phyloP scores from a whole-genome alignment of 2,888 invertebrate genomes.

The Pseudococcus viburni region DNA sequence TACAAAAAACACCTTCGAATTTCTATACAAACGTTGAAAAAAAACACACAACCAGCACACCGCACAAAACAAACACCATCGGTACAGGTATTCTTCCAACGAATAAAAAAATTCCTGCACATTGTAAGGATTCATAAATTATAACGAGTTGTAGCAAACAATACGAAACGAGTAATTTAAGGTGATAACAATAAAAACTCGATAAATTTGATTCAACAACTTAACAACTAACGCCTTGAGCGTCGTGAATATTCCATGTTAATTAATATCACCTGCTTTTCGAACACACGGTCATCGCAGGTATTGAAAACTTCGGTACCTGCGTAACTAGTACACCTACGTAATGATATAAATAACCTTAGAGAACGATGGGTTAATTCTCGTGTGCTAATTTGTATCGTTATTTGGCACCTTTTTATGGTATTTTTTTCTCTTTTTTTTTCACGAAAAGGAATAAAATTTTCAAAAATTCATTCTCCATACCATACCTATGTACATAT shows the following conservation, averaged over 20 bases:
- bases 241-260: constrained; percentile 27
- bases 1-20: not conserved
- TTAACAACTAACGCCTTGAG: constrained; percentile 44
- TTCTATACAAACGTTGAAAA: not conserved
- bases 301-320: not conserved
- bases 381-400: not conserved
- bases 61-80: not conserved
- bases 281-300: not conserved
- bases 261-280: constrained; percentile 43
- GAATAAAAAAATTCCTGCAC: not conserved
- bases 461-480: no score
- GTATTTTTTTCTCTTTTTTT: no score
- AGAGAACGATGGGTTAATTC: not conserved
- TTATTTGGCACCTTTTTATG: not conserved
- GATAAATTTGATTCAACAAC: constrained; percentile 43
- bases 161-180: constrained; percentile 49
- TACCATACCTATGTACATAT: no score
- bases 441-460: no score
- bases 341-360: not conserved
- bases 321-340: not conserved
- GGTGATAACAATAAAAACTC: constrained; percentile 46
- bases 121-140: constrained; percentile 42
- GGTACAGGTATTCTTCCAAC: not conserved
- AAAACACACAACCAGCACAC: no score
- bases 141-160: constrained; percentile 21